phyloP scores from a whole-genome alignment of 2,888 invertebrate genomes.

The Synanthedon formicaeformis region DNA sequence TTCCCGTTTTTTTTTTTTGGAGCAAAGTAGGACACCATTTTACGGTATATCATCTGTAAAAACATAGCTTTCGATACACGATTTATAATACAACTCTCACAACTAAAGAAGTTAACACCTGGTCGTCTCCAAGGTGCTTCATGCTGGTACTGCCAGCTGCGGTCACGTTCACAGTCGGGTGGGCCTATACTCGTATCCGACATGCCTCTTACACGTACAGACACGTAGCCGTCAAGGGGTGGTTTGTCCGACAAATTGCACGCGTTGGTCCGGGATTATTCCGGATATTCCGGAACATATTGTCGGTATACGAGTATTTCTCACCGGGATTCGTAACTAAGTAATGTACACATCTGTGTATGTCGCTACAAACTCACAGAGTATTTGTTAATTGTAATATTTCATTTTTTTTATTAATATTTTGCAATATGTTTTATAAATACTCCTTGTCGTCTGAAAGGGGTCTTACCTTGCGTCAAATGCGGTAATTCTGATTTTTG shows the following conservation, averaged over 20 bases:
- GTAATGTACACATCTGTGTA: slow-evolving; percentile 11
- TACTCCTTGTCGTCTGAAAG: no score
- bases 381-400: no score
- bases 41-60: no score
- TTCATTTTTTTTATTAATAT: no score
- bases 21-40: no score
- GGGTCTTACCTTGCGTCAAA: no score
- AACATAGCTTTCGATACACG: no score
- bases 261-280: slow-evolving; percentile 24
- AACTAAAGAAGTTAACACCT: neutral
- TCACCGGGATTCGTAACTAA: slow-evolving; percentile 14
- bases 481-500: no score
- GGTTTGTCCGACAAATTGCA: slow-evolving; percentile 27
- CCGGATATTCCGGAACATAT: slow-evolving; percentile 31
- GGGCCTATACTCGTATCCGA: slow-evolving; percentile 8
- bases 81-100: no score
- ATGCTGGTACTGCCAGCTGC: neutral
- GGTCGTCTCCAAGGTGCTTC: neutral
- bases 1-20: no score
- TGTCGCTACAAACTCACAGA: no score
- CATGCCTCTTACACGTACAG: slow-evolving; percentile 17
- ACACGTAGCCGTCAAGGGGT: slow-evolving; percentile 15
- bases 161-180: slow-evolving; percentile 13
- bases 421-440: no score
- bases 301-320: slow-evolving; percentile 24